Conservation (phyloP, 2,113 vertebrate genomes). For the Cyanistes caeruleus region DNA sequence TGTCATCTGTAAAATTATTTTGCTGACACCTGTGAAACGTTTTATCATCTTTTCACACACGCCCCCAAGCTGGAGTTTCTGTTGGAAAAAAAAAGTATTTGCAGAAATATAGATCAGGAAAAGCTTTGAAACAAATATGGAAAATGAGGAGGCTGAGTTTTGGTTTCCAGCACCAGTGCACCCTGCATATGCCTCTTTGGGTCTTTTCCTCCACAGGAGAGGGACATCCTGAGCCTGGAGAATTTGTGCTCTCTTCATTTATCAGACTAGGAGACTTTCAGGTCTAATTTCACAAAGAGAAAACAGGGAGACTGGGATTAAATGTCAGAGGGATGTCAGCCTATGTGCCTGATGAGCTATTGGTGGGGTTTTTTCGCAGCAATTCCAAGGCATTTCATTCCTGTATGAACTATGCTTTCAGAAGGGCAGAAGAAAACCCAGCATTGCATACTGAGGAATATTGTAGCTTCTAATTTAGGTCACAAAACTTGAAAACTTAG, state of each 20-base stretch:
- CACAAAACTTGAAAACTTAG: not conserved
- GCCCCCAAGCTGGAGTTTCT: not conserved
- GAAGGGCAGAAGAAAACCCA: not conserved
- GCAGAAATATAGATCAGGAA: not conserved
- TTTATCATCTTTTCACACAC: not conserved
- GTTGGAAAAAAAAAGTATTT: not conserved
- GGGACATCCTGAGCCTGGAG: not conserved
- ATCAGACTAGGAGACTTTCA: not conserved
- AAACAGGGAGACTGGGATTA: not conserved
- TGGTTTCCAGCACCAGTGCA: not conserved
- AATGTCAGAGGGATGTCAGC: not conserved
- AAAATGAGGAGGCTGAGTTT: not conserved
- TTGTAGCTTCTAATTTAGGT: not conserved
- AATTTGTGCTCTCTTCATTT: not conserved
- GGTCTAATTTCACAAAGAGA: slow-evolving; percentile 12
- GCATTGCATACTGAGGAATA: not conserved
- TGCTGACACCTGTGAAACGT: not conserved
- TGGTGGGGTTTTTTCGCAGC: not conserved
- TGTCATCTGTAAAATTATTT: slow-evolving; percentile 14
- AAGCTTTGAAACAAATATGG: not conserved
- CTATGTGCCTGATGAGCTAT: not conserved
- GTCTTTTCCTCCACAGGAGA: not conserved
- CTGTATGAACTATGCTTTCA: not conserved
- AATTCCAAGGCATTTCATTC: not conserved
- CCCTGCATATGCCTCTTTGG: not conserved